Base-by-base conservation (phyloP, 2,888 invertebrate species). In the Agriopis marginaria region DNA sequence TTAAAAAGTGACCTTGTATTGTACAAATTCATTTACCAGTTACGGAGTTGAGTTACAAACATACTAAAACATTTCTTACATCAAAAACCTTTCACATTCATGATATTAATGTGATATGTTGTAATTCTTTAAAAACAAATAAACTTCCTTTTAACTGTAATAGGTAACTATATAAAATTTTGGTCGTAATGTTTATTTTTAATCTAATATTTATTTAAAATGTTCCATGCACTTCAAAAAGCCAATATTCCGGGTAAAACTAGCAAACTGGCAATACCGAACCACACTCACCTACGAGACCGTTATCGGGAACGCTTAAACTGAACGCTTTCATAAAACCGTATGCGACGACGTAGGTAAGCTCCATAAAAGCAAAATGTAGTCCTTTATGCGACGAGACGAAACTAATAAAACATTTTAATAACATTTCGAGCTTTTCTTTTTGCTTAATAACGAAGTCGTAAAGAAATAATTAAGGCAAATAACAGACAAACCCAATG, bases 261-360 rank as follows among this genome's bases (percentile, higher is more conserved):
- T 55, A 50, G 55, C 40, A 63, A 17, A 67, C 23, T 69, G 53
- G 56, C 69, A 69, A 56, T 61, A 64, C 62, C 62, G 74, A 82
- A 78, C 83, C 81, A 82, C 81, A 86, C 85, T 86, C 83, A 83
- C 80, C 75, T 76, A 78, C 66, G 42, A 79, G 71, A 71, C 75
- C 77, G 80, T 81, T 83, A 85, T 84, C 77, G 79, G 75, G 71
- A 84, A 80, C 79, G 79, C 77, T 85, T 81, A 80, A 74, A 71
- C 78, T 73, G 76, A 86, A 86, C 77, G 75, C 78, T 79, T 79
- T 80, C 81, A 85, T 82, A 84, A 82, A 85, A 82, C 79, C 73
- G 74, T 76, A 72, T 76, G 76, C 77, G 72, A 76, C 74, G 63
- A 72, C 70, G 70, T 73, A n/a, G n/a, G n/a, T n/a, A 72, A 75